phyloP scores from a whole-genome alignment of 92 coral and sea anemone genomes.

The Epizoanthus rinbou region DNA sequence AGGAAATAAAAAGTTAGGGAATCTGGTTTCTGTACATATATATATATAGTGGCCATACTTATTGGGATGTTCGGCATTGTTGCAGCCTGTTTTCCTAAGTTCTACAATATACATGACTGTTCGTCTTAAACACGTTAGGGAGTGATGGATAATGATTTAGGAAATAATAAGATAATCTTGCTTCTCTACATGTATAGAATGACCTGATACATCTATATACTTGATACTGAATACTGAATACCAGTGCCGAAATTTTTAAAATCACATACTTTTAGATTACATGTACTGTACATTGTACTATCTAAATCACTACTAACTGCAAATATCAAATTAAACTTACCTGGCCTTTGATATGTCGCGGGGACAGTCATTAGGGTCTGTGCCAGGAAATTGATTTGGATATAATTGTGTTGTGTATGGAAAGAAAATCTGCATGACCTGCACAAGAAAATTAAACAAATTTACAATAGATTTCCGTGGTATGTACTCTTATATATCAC shows the following conservation, averaged over 20 bases:
- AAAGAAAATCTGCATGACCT: constrained; percentile 93
- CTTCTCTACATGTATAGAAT: too few relatives aligned
- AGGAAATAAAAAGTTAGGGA: too few relatives aligned
- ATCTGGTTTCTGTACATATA: not conserved
- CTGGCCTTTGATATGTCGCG: constrained; percentile 65
- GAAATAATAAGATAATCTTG: too few relatives aligned
- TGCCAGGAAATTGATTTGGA: constrained; percentile 93
- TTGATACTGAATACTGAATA: too few relatives aligned
- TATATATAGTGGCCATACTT: constrained; percentile 87
- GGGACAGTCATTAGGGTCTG: constrained; percentile 93
- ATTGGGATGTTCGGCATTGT: constrained; percentile 92
- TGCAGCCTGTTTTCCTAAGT: constrained; percentile 72
- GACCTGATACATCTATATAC: too few relatives aligned
- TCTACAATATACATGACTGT: constrained; percentile 12
- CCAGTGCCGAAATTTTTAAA: too few relatives aligned
- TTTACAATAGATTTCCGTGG: too few relatives aligned
- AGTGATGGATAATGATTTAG: not conserved
- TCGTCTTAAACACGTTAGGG: not conserved
- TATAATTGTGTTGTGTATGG: constrained; percentile 89
- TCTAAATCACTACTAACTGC: too few relatives aligned
- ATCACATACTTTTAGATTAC: too few relatives aligned
- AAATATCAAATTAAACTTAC: constrained; percentile 32
- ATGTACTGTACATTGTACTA: too few relatives aligned
- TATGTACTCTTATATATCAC: too few relatives aligned
- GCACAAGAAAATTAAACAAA: not conserved